Percentiles rank a stretch among this genome's conserved stretches.
Conservation (phyloP, 2,888 invertebrate species). For the Apotomis turbidana region DNA sequence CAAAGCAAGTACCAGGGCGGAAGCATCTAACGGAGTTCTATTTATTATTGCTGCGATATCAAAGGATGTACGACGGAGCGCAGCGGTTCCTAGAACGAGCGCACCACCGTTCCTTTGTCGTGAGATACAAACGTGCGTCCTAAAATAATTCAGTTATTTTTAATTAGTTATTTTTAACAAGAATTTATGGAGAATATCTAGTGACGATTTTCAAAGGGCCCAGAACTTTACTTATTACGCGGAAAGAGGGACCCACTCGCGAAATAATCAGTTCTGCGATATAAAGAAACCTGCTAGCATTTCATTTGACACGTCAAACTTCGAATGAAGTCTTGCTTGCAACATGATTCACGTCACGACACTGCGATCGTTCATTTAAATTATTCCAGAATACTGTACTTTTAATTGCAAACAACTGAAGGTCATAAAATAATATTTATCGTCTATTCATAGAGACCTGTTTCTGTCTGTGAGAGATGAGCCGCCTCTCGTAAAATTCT, state of each 20-base stretch:
- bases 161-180: slow-evolving; percentile 35
- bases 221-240: background rate
- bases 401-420: slow-evolving; percentile 26
- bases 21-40: slow-evolving; percentile 52
- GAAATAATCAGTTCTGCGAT: background rate
- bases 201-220: slow-evolving; percentile 2
- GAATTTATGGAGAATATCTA: slow-evolving; percentile 19
- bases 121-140: slow-evolving; percentile 40
- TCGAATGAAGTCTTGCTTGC: background rate
- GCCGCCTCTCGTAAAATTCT: slow-evolving; percentile 66
- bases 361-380: slow-evolving; percentile 13
- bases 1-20: slow-evolving; percentile 47
- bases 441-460: slow-evolving; percentile 33
- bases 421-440: slow-evolving; percentile 27
- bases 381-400: slow-evolving; percentile 22
- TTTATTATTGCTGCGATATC: slow-evolving; percentile 64
- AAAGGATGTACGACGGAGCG: slow-evolving; percentile 52
- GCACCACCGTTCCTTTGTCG: slow-evolving; percentile 51
- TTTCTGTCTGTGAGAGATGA: slow-evolving; percentile 32
- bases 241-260: background rate
- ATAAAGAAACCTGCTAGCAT: background rate
- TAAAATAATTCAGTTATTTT: slow-evolving; percentile 41
- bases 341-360: slow-evolving; percentile 12
- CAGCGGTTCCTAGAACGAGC: slow-evolving; percentile 53
- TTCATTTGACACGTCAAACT: background rate